These are phyloP conservation scores for Lepilemur septentrionalis DNA, from an alignment of 2,797 vertebrate species.

Conservation along the genomic window DNA sequence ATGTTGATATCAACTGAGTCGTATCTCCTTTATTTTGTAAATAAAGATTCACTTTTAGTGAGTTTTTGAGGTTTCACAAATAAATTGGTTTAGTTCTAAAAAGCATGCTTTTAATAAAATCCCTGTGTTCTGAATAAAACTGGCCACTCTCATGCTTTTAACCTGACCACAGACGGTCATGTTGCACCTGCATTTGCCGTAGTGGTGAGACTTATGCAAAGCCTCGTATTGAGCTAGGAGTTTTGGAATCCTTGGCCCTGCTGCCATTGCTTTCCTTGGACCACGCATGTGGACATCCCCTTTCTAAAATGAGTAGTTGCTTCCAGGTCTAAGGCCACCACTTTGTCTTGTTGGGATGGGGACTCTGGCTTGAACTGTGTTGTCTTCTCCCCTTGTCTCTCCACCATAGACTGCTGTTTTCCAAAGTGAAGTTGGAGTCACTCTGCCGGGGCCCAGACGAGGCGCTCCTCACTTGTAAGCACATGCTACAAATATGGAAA, in stretches of 20 bases:
- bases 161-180: neutral
- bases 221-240: accelerated
- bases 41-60: neutral
- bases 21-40: conserved; percentile 18
- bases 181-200: neutral
- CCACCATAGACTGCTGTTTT: conserved; percentile 90
- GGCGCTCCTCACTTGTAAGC: conserved; percentile 96
- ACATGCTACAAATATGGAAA: conserved; percentile 99
- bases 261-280: neutral
- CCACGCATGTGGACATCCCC: neutral
- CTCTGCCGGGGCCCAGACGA: conserved; percentile 96
- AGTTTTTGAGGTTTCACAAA: conserved; percentile 5
- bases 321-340: accelerated
- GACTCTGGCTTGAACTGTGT: conserved; percentile 22
- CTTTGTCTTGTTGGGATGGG: accelerated
- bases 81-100: conserved; percentile 8
- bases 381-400: conserved; percentile 22
- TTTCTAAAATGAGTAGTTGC: neutral
- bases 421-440: conserved; percentile 96
- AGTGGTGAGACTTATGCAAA: neutral
- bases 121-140: neutral
- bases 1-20: neutral
- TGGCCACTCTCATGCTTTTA: neutral
- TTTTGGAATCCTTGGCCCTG: neutral
- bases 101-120: neutral